Conservation (phyloP, 2,888 invertebrate genomes). For the Ptilodon capucinus region DNA sequence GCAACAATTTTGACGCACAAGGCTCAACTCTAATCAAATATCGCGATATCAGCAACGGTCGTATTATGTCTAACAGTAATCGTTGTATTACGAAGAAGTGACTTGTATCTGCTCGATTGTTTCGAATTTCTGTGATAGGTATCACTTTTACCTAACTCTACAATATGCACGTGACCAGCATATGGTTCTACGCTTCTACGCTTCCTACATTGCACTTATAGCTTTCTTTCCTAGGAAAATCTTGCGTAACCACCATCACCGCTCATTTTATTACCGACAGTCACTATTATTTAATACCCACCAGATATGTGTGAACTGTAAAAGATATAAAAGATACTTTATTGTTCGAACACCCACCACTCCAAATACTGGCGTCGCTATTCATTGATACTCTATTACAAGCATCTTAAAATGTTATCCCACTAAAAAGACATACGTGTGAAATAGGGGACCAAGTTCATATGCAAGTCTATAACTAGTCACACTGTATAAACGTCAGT, state of each 20-base stretch:
- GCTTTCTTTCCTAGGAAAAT: not conserved
- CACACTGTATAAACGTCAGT: no score
- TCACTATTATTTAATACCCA: constrained; percentile 6
- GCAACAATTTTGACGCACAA: no score
- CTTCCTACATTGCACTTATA: not conserved
- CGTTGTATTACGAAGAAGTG: no score
- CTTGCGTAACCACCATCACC: not conserved
- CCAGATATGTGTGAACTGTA: constrained; percentile 26
- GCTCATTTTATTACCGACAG: not conserved
- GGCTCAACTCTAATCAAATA: no score
- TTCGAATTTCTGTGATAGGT: no score
- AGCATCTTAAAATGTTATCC: constrained; percentile 24
- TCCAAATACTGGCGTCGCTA: constrained; percentile 8
- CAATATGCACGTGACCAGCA: not conserved
- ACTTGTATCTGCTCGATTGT: no score
- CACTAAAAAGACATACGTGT: constrained; percentile 35
- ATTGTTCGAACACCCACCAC: constrained; percentile 17
- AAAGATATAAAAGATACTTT: constrained; percentile 11
- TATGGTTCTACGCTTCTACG: no score
- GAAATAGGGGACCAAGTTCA: no score
- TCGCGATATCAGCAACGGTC: no score
- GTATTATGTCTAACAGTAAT: no score
- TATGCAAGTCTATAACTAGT: no score
- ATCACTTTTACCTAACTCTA: not conserved
- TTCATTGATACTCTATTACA: constrained; percentile 26